Base-by-base conservation (phyloP, 2,113 vertebrate genomes). In the Nerophis lumbriciformis region DNA sequence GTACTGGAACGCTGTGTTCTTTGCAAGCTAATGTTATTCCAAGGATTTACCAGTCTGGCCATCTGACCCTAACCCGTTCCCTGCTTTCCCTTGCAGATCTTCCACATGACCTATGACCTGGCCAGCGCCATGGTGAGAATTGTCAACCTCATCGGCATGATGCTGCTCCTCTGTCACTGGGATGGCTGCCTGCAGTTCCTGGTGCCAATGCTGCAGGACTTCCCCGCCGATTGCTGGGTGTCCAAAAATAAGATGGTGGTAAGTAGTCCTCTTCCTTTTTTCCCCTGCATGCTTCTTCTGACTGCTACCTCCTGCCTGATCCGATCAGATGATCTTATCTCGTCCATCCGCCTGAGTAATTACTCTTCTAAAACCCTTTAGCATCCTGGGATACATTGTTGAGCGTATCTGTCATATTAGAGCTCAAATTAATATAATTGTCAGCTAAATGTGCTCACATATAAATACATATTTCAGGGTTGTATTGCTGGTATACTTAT, bases 41-140 rank as follows among this genome's bases (percentile, higher is more conserved):
- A 66, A 38, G 60, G 54, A 71, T 75, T 58, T 71, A 56, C 60
- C 52, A 42, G 50, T 52, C 44, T 60, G 72, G 21, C 69, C 61
- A 66, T 70, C 35, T 14, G 6, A 10, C 57, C n/a, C 28, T 74
- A 69, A 76, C 57, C 45, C 8, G 5, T 36, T 39, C 49, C 59
- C 6, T 53, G 61, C 58, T 55, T 28, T 77, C 52, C 16, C 42
- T 63, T 6, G n/a, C 88, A 99, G 96, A 99, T 98, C 82, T 99
- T 99, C 89, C 96, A 98, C 88, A 99, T 99, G 95, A 99, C 97
- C 78, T 98, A 99, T 15, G 96, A 98, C 90, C 92, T 99, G 80
- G 96, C 96, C 67, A 98, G 95, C 0, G 95, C 95, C 0, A 95
- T 98, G 90, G 90, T 98, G 72, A 90, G 96, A 64, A 98, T 99